Evolutionary conservation across 37 sponge, comb jelly and placozoan genomes (phyloP).

Genomic region (Halichondria panicea): DNA sequence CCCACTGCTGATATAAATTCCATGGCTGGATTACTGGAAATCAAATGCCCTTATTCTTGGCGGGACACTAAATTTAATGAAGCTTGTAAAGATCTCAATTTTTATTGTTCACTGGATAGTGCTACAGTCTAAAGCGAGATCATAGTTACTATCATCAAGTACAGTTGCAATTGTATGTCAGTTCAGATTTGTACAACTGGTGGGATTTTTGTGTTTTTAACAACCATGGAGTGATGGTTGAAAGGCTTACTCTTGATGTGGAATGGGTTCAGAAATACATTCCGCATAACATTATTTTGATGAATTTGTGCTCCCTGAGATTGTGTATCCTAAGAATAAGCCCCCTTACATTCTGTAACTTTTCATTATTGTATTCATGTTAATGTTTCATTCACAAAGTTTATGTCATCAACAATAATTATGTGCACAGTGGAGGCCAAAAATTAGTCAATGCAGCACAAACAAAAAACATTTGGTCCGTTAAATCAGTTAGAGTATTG

Average conservation of each 20-base stretch:
- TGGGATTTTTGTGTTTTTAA: conserved; percentile 56
- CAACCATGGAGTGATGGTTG: conserved; percentile 29
- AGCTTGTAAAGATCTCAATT: conserved; percentile 32
- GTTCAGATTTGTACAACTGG: conserved; percentile 16
- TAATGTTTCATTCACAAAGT: not conserved
- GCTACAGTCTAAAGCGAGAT: conserved; percentile 21
- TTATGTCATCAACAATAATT: not conserved
- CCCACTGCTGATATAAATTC: not conserved
- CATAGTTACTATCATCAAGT: conserved; percentile 66
- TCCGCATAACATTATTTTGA: conserved; percentile 30
- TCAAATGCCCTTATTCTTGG: conserved; percentile 57
- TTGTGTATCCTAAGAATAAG: conserved; percentile 34
- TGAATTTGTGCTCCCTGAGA: conserved; percentile 37
- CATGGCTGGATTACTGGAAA: conserved; percentile 34
- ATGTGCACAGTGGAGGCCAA: conserved; percentile 29
- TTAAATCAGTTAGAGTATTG: conserved; percentile 16
- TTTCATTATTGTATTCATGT: not conserved
- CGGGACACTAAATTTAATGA: conserved; percentile 20
- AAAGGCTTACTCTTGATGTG: conserved; percentile 20
- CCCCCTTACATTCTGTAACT: conserved; percentile 27
- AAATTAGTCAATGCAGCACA: conserved; percentile 59
- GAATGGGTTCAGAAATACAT: conserved; percentile 23
- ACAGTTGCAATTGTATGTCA: conserved; percentile 43
- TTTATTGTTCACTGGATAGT: conserved; percentile 24
- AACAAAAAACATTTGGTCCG: conserved; percentile 51